Base-by-base conservation (phyloP, 2,113 vertebrate genomes). In the Psilopsiagon aurifrons region DNA sequence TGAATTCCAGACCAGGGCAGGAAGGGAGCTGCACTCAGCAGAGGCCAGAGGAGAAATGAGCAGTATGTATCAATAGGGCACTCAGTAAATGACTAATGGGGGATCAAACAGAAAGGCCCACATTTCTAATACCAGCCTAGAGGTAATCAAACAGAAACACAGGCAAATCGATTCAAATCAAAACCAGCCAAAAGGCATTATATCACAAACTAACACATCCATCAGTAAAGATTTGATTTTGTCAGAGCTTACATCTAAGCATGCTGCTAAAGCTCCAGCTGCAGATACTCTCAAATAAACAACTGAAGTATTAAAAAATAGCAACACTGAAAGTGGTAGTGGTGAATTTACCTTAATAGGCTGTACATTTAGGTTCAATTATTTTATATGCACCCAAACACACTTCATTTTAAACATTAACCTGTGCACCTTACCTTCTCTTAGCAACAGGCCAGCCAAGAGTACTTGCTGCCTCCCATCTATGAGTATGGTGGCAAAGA, bases 131-230 rank as follows among this genome's bases (percentile, higher is more conserved):
- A 60, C 9, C 79, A 85, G 93, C 90, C 95, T 87, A 71, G 69
- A 85, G 90, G 37, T 6, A 93, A 79, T 82, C 85, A 92, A 94
- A 94, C 75, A 87, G 13, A 85, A 82, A 0, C 70, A 66, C 66
- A 37, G 82, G 75, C 82, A 83, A 94, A 92, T 93, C 70, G 0
- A 94, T 95, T 79, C 88, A 79, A 95, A 96, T 76, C 67, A 35
- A 60, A 79, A 47, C 1, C 52, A 64, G 62, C 78, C 95, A 62
- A 69, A 5, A 85, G 77, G 66, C 92, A 91, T 11, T 43, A 1
- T 18, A 66, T 19, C 49, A 51, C 88, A 44, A 55, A 55, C 44
- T 17, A 60, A 35, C 35, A 59, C 59, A 11, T 12, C 62, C 2
- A 0, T 37, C 77, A 1, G 2, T 33, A 69, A 73, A 60, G 37